phyloP scores from a whole-genome alignment of 2,888 invertebrate species.

The Panzeria rudis region DNA sequence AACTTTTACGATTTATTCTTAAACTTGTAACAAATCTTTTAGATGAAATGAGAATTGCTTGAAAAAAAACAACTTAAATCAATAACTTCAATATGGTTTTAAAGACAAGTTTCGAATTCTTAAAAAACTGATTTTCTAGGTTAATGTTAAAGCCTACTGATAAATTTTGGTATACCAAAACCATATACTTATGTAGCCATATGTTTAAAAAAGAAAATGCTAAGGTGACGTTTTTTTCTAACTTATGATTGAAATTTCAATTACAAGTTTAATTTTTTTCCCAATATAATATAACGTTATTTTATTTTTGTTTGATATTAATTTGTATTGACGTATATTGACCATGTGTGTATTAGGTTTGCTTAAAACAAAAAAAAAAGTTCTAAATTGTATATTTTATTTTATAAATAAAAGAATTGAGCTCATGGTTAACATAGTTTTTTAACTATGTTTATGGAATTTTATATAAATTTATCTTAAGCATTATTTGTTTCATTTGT shows the following conservation, averaged over 20 bases:
- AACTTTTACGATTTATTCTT: conserved; percentile 60
- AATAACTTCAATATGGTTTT: conserved; percentile 40
- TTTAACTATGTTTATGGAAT: conserved; percentile 55
- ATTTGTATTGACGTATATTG: conserved; percentile 56
- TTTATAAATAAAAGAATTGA: conserved; percentile 68
- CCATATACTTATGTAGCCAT: background rate
- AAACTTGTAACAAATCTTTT: conserved; percentile 61
- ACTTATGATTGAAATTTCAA: conserved; percentile 29
- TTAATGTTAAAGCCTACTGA: conserved; percentile 73
- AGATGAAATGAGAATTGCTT: conserved; percentile 38
- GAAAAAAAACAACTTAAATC: conserved; percentile 32
- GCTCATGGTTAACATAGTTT: conserved; percentile 72
- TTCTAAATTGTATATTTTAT: conserved; percentile 62
- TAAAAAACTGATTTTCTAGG: conserved; percentile 61
- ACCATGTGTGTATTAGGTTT: conserved; percentile 50
- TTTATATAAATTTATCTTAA: conserved; percentile 66
- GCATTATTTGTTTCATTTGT: conserved; percentile 44
- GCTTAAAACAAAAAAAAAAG: conserved; percentile 40
- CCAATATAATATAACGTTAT: conserved; percentile 66
- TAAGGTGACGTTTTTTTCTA: conserved; percentile 61
- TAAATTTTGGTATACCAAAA: conserved; percentile 21
- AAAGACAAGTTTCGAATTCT: conserved; percentile 46
- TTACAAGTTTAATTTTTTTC: conserved; percentile 2
- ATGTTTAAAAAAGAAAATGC: conserved; percentile 42
- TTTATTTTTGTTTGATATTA: conserved; percentile 57